Base-by-base conservation (phyloP, 2,113 vertebrate species). In the Lichenostomus cassidix region DNA sequence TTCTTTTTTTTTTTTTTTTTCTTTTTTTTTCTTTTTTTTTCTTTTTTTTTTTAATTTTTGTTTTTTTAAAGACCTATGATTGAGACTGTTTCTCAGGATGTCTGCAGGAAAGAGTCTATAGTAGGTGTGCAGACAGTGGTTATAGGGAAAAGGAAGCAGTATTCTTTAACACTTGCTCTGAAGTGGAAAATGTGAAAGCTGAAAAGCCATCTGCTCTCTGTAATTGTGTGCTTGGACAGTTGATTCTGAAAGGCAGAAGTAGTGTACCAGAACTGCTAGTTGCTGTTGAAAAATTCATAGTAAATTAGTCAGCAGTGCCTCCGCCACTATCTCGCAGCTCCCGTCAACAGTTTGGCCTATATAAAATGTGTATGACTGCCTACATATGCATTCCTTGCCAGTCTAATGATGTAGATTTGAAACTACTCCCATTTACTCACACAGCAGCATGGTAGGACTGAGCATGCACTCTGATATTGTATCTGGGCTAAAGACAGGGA, bases 381-480 rank as follows among this genome's bases (percentile, higher is more conserved):
- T 91, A 35, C 12, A 7, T 28, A 7, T 3, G 17, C 19, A 18
- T 87, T 89, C 25, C 41, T 75, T 83, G 53, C 65, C 42, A 42
- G 23, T n/a, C 47, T 63, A 42, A 21, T 31, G 67, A 12, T 75
- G 35, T 2, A 27, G 59, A 42, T 29, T 85, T 47, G 75, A 46
- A 82, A 27, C 41, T 60, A 2, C 56, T 76, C 59, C 44, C 46
- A 55, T 83, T 46, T 49, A 50, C 19, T 91, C 22, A 2, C 0
- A 2, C 11, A 11, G 63, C 37, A 49, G 50, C 6, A 4, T 10
- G 64, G 46, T 41, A 50, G 76, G 42, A 50, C 37, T 76, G 68
- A 65, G 49, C 9, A 2, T 0, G 0, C 7, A 4, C n/a, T n/a
- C 19, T 46, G 25, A 5, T 67, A 6, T 0, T 58, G 4, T 20